Base-by-base conservation (phyloP, 2,797 vertebrate species). In the Podarcis lilfordi region DNA sequence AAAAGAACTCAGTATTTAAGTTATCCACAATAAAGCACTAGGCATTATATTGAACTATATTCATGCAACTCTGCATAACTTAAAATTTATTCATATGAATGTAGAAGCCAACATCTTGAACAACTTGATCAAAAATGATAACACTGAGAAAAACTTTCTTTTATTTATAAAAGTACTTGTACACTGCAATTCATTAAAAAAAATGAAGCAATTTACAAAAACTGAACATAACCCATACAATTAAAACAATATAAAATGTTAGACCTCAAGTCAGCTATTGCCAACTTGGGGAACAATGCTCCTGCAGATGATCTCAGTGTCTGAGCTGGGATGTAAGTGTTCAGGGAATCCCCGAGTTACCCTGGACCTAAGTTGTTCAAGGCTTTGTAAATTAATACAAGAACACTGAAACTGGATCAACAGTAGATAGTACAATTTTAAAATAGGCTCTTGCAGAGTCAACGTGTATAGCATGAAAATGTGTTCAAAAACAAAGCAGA, bases 21-120 rank as follows among this genome's bases (percentile, higher is more conserved):
- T 91, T 83, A 80, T 81, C 87, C 17, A 50, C 35, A 75, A 9
- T 23, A 55, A 15, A 75, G 71, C 43, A 71, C 7, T 43, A 92
- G 77, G 77, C 27, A 40, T 4, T 27, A 3, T 71, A 76, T 85
- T 43, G 75, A 32, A 88, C 84, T 25, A 13, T 0, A 29, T 55
- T 2, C 11, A 17, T 40, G 71, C 1, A 61, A 82, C 21, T 4
- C 37, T 19, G 78, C 7, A 5, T 11, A 1, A 35, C 68, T 69
- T 43, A 17, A 59, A 15, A 40, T 15, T 17, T 8, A 81, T 87
- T 80, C 15, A 66, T 50, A 21, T 32, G 27, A 35, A 27, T 1
- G 35, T 7, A n/a, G 6, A 72, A 74, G 25, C 43, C 19, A 55
- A 64, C 69, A 72, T 10, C 25, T 35, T 40, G 8, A 10, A 25